These are phyloP conservation scores for Erpobdella octoculata DNA, from an alignment of 2,888 invertebrate genomes.

Conservation along the genomic window DNA sequence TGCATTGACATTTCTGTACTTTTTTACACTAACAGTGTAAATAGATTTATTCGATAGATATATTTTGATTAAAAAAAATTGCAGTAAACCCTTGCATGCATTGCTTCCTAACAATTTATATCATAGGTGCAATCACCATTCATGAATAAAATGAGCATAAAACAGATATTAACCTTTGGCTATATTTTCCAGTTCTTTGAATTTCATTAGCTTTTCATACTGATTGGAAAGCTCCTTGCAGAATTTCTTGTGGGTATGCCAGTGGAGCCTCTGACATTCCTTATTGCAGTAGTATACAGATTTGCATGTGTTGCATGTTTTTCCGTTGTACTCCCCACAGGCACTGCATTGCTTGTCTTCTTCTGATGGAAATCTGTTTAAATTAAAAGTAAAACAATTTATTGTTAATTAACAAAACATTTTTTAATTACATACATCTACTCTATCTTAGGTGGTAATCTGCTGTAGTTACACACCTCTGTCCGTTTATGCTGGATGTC, in stretches of 20 bases:
- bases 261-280: conserved; percentile 80
- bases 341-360: conserved; percentile 44
- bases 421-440: too few species aligned
- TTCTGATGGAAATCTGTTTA: conserved; percentile 45
- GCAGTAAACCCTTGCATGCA: too few species aligned
- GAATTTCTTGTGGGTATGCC: conserved; percentile 55
- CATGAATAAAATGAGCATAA: too few species aligned
- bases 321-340: conserved; percentile 59
- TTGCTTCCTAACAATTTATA: too few species aligned
- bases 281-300: conserved; percentile 82
- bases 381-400: not conserved
- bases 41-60: too few species aligned
- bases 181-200: conserved; percentile 22
- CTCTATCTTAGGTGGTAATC: not conserved
- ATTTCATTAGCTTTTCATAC: conserved; percentile 19
- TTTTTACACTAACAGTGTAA: too few species aligned
- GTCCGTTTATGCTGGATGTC: conserved; percentile 28
- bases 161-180: too few species aligned
- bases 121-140: too few species aligned
- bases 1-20: too few species aligned
- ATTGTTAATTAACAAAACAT: not conserved
- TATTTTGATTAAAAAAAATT: too few species aligned
- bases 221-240: conserved; percentile 45
- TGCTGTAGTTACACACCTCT: not conserved
- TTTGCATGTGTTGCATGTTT: conserved; percentile 90